phyloP scores from a whole-genome alignment of 2,113 vertebrate species.

The Pangasianodon hypophthalmus region DNA sequence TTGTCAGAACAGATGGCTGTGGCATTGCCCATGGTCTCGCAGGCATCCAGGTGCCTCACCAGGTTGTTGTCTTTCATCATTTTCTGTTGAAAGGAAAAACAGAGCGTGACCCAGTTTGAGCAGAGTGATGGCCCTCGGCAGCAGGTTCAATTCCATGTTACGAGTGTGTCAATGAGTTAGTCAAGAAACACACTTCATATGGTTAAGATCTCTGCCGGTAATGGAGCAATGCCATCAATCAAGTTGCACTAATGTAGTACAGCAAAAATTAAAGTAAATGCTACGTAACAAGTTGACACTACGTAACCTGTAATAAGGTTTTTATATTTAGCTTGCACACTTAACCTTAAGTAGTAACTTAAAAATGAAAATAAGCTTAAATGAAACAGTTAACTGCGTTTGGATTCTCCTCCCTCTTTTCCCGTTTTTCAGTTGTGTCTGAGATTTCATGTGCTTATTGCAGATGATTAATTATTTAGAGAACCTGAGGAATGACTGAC shows the following conservation, averaged over 20 bases:
- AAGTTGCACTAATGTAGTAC: background rate
- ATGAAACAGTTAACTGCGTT: background rate
- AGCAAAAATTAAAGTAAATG: background rate
- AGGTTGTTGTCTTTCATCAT: conserved; percentile 99
- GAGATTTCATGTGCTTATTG: background rate
- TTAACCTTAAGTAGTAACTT: background rate
- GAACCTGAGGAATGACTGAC: background rate
- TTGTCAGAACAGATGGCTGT: conserved; percentile 98
- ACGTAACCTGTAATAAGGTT: background rate
- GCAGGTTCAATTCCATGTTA: background rate
- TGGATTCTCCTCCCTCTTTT: background rate
- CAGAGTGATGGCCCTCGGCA: background rate
- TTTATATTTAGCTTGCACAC: background rate
- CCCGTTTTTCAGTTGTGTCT: background rate
- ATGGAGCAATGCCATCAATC: background rate
- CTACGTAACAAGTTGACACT: background rate
- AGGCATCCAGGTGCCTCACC: conserved; percentile 93
- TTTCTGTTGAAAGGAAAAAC: conserved; percentile 77
- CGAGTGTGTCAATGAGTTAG: background rate
- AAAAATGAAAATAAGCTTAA: background rate
- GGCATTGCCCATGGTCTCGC: conserved; percentile 97
- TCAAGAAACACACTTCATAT: background rate
- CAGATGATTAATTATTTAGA: background rate
- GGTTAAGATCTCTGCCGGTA: background rate
- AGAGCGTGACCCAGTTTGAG: conserved; percentile 3